Evolutionary conservation across 2,113 vertebrate genomes (phyloP).

Genomic region (Phoenicopterus ruber): DNA sequence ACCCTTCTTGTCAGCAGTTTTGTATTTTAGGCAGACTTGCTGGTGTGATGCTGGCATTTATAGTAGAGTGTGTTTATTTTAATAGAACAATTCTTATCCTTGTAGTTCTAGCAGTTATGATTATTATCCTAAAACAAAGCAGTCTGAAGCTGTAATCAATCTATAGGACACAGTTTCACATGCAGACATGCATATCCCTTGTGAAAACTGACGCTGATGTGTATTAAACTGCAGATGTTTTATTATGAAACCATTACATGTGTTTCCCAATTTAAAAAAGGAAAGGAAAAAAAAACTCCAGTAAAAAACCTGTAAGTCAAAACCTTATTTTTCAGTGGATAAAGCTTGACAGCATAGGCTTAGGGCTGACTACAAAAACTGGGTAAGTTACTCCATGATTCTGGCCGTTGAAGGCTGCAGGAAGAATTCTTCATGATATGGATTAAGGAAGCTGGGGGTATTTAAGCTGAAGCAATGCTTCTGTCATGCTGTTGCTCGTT

Average conservation of each 20-base stretch:
- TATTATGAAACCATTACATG: not conserved
- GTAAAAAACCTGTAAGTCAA: not conserved
- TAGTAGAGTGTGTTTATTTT: conserved; percentile 5
- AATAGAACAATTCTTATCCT: not conserved
- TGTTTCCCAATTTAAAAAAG: not conserved
- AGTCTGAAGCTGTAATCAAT: not conserved
- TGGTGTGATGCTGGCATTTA: conserved; percentile 35
- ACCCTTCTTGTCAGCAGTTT: conserved; percentile 59
- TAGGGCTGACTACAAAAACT: not conserved
- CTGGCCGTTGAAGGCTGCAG: not conserved
- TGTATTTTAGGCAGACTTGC: conserved; percentile 39
- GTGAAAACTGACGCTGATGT: not conserved
- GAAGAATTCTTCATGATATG: not conserved
- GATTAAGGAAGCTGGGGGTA: not conserved
- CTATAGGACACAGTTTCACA: not conserved
- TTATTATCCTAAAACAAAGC: not conserved
- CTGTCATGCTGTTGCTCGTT: not conserved
- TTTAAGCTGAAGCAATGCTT: not conserved
- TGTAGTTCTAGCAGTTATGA: not conserved
- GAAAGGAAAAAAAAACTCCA: too few species aligned
- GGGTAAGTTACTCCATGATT: not conserved
- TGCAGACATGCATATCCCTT: not conserved
- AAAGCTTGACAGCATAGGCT: not conserved
- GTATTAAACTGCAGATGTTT: not conserved
- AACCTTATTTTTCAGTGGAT: not conserved